Evolutionary conservation across 1,140 invertebrate species (phyloP), one percentile per base, ranked within the genome.

Genomic region (Calycopis cecrops): DNA sequence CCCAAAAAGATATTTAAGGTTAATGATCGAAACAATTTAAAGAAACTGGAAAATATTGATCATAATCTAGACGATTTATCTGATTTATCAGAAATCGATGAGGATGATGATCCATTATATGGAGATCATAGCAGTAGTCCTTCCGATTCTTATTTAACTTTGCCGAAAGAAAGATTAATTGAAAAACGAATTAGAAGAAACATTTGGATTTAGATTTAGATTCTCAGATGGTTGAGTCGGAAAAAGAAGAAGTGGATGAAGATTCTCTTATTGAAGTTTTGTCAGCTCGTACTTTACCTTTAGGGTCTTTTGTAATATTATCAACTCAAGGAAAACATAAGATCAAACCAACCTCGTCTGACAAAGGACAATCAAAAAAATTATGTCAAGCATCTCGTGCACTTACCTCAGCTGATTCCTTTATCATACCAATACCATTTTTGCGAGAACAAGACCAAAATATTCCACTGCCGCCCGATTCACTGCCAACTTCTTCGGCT

Each of bases 171-270:
- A 48, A 18, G 11, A 50, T 17, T 61, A 40, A 53, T 61, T 52
- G 55, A 61, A 52, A 56, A n/a, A 11, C 59, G 59, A 40, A 42
- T 61, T 40, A n/a, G 59, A 61, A 57, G 52, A 59, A 18, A n/a
- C 55, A 4, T 59, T 59, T 44, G 52, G 55, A n/a, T n/a, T n/a
- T n/a, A 42, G 11, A 14, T 44, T 12, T 21, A 44, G 35, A 51
- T 16, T 42, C 33, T 14, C n/a, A 35, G 8, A n/a, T 51, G 40
- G n/a, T 35, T 35, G 14, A 18, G 10, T 35, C 34, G 11, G 49
- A 52, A 37, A 34, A 52, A 16, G 33, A 34, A 52, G 49, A 52
- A 52, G 12, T 34, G 12, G 10, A 37, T 37, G 10, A 10, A 37
- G 12, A 37, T 37, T 11, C 10, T 37, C 12, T n/a, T 37, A 10